These are phyloP conservation scores for Lepilemur ruficaudatus DNA, from an alignment of 2,797 vertebrate genomes.

Conservation along the genomic window DNA sequence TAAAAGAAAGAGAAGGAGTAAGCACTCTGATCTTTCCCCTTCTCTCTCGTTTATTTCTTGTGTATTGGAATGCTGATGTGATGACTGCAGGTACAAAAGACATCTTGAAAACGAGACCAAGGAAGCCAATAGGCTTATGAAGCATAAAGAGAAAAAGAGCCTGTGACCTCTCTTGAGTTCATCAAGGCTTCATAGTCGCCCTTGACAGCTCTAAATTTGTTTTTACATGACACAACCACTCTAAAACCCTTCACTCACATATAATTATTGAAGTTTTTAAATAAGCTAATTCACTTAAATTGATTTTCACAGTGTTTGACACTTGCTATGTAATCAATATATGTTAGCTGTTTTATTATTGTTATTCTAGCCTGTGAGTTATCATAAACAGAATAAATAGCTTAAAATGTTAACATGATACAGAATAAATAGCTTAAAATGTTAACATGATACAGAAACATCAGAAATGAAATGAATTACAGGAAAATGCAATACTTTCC, in stretches of 20 bases:
- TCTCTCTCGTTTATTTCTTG: background rate
- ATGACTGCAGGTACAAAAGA: background rate
- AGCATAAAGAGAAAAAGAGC: background rate
- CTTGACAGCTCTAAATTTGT: background rate
- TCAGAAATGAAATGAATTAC: background rate
- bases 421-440: slow-evolving; percentile 18
- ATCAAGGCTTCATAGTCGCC: background rate
- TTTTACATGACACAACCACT: background rate
- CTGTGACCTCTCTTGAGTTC: background rate
- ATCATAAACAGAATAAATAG: background rate
- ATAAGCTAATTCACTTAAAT: background rate
- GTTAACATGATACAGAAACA: background rate
- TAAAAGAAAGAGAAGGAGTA: background rate
- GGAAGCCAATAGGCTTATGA: background rate
- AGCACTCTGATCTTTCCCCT: fast-evolving
- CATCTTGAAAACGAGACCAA: background rate
- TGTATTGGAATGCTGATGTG: background rate
- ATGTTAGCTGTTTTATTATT: background rate
- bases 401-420: background rate
- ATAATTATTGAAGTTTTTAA: background rate
- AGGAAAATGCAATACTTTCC: background rate
- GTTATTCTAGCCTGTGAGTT: background rate
- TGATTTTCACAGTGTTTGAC: background rate
- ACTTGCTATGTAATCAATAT: background rate
- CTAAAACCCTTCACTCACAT: background rate